Evolutionary conservation across 1,140 invertebrate genomes (phyloP), one percentile per base, ranked within the genome.

Genomic region (Gryllus bimaculatus): DNA sequence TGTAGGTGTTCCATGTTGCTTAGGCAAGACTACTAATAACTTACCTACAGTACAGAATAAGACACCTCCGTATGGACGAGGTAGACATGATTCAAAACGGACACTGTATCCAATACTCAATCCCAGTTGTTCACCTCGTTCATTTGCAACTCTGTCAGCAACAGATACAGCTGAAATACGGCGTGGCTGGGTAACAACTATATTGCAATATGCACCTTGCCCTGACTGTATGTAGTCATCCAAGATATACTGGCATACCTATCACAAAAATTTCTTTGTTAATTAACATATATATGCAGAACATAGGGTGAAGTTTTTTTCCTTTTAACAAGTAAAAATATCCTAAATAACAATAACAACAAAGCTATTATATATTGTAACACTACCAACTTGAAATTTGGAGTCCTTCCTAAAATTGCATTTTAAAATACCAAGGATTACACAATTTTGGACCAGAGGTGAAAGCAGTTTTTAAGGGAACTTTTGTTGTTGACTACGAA

Each of bases 171-270:
- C 97, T 1, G 96, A 97, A 79, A 99, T 97, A 83, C 97, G 89
- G 47, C 97, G 89, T 0, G 98, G 98, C 83, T 99, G 97, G 0
- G 97, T 99, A 15, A 98, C 93, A 80, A 96, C 92, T 76, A 99
- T 93, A 84, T 95, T 93, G 82, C 94, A 93, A 87, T 92, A 92
- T 47, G 92, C 91, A 78, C 95, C 92, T 86, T 94, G 91, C 0
- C 93, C 93, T 5, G 91, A 93, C n/a, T 91, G 89, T 21, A 98
- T 92, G 83, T 96, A 98, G 84, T 98, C 95, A 85, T 99, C 97
- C 76, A 99, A 85, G 82, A 99, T 97, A 84, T 96, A 99, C 83
- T 99, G 98, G 80, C 96, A 97, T 74, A 97, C 94, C 89, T 95
- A 90, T 54, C 8, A 75, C 10, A 66, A 66, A 18, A 66, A 66